phyloP scores from a whole-genome alignment of 1,140 invertebrate species.

The Cyclargus thomasi region DNA sequence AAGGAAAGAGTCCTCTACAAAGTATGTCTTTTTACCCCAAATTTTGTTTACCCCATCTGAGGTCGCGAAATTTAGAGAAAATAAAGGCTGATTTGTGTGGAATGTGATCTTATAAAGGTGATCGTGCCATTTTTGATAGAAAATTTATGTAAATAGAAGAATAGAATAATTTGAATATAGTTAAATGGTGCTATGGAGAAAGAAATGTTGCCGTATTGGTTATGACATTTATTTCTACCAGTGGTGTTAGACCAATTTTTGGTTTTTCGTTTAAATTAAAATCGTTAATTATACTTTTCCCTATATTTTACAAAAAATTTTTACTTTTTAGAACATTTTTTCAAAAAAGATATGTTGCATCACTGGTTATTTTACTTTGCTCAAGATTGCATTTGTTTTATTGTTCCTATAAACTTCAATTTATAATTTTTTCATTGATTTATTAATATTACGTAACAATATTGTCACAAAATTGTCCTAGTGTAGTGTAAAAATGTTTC shows the following conservation, averaged over 20 bases:
- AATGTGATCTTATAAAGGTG: background rate
- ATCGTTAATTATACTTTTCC: too few relatives aligned
- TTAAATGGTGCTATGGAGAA: conserved; percentile 16
- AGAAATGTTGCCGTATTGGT: background rate
- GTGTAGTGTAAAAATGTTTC: background rate
- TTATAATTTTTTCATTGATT: conserved; percentile 4
- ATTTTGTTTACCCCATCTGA: background rate
- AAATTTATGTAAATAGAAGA: conserved; percentile 8
- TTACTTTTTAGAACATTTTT: too few relatives aligned
- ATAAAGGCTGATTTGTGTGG: background rate
- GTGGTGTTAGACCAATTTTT: background rate
- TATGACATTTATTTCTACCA: background rate
- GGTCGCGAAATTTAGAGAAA: background rate
- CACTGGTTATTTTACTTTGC: conserved; percentile 26
- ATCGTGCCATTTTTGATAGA: conserved; percentile 25
- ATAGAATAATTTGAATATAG: conserved; percentile 15
- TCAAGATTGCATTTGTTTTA: conserved; percentile 32
- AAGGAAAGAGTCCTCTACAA: too few relatives aligned
- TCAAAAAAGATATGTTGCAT: background rate
- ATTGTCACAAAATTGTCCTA: conserved; percentile 6
- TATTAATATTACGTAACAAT: background rate
- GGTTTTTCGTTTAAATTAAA: too few relatives aligned
- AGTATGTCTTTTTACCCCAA: too few relatives aligned
- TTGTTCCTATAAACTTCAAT: conserved; percentile 28
- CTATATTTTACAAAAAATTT: too few relatives aligned